These are phyloP conservation scores for Melanostoma scalare DNA, from an alignment of 2,888 invertebrate genomes.

Conservation along the genomic window DNA sequence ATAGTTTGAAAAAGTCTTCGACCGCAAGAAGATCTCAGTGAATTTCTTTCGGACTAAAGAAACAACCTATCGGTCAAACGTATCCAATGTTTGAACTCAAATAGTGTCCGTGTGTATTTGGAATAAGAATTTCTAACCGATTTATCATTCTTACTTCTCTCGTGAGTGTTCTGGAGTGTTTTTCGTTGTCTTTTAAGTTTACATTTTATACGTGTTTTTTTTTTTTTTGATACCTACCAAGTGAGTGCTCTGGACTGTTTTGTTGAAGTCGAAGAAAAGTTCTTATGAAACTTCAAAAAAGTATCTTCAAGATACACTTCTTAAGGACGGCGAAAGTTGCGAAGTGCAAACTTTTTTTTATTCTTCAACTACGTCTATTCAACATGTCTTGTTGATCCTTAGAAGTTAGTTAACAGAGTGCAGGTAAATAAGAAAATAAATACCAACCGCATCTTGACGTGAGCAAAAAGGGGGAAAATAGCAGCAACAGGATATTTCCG, in stretches of 20 bases:
- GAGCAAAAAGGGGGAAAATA: conserved; percentile 4
- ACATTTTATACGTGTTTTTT: conserved; percentile 45
- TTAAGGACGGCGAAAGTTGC: conserved; percentile 61
- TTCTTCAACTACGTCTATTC: conserved; percentile 1
- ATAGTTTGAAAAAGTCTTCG: conserved; percentile 72
- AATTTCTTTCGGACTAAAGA: conserved; percentile 33
- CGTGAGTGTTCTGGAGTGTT: conserved; percentile 6
- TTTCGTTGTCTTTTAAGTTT: conserved; percentile 5
- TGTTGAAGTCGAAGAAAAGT: conserved; percentile 46
- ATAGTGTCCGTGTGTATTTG: conserved; percentile 21
- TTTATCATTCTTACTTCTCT: conserved; percentile 56
- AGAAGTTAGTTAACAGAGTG: conserved; percentile 57
- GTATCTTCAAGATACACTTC: conserved; percentile 52
- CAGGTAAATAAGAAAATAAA: conserved; percentile 29
- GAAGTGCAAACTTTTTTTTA: conserved; percentile 63
- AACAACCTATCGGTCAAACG: conserved; percentile 58
- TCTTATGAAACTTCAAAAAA: conserved; percentile 41
- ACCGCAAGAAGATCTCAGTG: conserved; percentile 69
- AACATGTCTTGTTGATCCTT: conserved; percentile 52
- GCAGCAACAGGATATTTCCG: conserved; percentile 66
- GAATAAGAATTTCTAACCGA: conserved; percentile 41
- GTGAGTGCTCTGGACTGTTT: conserved; percentile 46
- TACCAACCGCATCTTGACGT: conserved; percentile 57
- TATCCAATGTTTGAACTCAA: conserved; percentile 34
- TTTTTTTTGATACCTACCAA: conserved; percentile 40